A percentile compares a stretch with the other conserved stretches of the same genome.
phyloP scores from a whole-genome alignment of 64 coral and sea anemone species.

The Dendrophyllia cribrosa region DNA sequence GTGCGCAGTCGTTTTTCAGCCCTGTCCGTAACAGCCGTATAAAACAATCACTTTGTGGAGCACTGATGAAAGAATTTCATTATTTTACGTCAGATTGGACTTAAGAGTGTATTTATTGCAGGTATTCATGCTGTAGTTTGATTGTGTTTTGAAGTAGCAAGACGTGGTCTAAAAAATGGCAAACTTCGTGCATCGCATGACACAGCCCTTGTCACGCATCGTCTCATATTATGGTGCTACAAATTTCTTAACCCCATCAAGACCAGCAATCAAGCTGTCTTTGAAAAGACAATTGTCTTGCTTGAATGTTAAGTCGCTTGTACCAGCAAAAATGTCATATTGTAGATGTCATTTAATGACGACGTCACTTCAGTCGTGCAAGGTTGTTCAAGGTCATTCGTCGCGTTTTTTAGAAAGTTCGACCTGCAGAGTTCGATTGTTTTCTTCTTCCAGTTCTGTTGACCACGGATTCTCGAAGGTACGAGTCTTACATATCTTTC shows the following conservation, averaged over 20 bases:
- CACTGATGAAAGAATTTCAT: too few species aligned
- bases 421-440: background rate
- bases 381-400: background rate
- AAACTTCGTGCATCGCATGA: background rate
- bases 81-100: too few species aligned
- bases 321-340: background rate
- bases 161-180: background rate
- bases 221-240: background rate
- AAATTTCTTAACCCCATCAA: background rate
- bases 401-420: background rate
- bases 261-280: background rate
- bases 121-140: too few species aligned
- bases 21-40: too few species aligned
- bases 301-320: background rate
- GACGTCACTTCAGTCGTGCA: background rate
- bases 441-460: background rate
- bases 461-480: background rate
- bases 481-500: background rate
- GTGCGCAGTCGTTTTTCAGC: too few species aligned
- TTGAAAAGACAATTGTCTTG: background rate
- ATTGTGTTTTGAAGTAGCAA: too few species aligned
- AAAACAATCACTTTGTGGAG: too few species aligned
- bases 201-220: background rate
- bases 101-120: too few species aligned
- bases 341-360: background rate